Evolutionary conservation across 2,797 vertebrate species (phyloP).

Genomic region (Pempheris klunzingeri): DNA sequence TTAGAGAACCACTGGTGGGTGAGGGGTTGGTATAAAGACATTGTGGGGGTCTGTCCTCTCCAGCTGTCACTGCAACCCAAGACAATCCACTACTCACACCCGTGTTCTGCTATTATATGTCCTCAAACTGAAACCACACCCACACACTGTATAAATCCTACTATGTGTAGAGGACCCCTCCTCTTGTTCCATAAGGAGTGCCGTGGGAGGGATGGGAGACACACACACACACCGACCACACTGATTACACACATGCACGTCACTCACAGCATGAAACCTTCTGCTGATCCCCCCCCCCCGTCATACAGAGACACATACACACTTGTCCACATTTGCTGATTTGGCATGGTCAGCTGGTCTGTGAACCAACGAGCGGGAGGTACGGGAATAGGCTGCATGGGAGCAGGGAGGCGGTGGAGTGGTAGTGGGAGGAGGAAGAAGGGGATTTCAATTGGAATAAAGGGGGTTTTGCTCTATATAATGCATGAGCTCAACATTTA

Average conservation of each 20-base stretch:
- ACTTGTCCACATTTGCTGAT: slow-evolving; percentile 71
- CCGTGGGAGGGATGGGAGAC: slow-evolving; percentile 13
- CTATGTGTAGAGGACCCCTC: slow-evolving; percentile 43
- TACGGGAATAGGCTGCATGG: slow-evolving; percentile 13
- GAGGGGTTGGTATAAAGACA: slow-evolving; percentile 49
- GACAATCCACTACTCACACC: slow-evolving; percentile 61
- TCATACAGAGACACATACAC: slow-evolving; percentile 9
- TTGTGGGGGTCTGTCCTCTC: slow-evolving; percentile 60
- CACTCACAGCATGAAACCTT: slow-evolving; percentile 58
- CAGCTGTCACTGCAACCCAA: slow-evolving; percentile 69
- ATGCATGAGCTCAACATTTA: slow-evolving; percentile 29
- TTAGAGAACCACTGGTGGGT: slow-evolving; percentile 35
- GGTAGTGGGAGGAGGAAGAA: not conserved
- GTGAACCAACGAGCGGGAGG: slow-evolving; percentile 29
- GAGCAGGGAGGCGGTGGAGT: slow-evolving; percentile 26
- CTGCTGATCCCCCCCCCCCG: slow-evolving; percentile 33
- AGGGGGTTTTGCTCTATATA: slow-evolving; percentile 34
- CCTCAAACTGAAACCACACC: slow-evolving; percentile 33
- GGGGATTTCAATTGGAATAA: slow-evolving; percentile 37
- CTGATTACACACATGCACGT: slow-evolving; percentile 55
- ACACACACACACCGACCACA: slow-evolving; percentile 34
- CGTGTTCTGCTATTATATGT: slow-evolving; percentile 43
- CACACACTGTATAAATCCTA: slow-evolving; percentile 46
- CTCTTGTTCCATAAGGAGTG: slow-evolving; percentile 31
- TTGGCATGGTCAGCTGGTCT: slow-evolving; percentile 79